A percentile compares a stretch with the other conserved stretches of the same genome.
These are phyloP conservation scores for Vollenhovia emeryi DNA, from an alignment of 1,140 invertebrate genomes.

Conservation along the genomic window DNA sequence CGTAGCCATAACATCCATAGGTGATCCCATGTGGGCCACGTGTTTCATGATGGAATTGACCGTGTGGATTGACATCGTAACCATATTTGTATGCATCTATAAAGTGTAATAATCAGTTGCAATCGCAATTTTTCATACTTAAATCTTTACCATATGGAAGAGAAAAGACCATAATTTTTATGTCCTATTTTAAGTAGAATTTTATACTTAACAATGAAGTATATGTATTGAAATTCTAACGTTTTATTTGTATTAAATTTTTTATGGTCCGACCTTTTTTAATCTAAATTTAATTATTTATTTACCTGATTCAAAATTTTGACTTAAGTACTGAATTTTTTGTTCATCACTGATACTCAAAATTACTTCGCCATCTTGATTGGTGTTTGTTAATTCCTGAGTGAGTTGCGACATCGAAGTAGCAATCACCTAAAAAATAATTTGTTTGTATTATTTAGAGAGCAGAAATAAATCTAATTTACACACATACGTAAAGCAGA, in stretches of 20 bases:
- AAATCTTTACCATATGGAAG: neutral
- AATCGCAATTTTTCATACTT: neutral
- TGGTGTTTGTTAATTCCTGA: conserved; percentile 61
- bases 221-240: neutral
- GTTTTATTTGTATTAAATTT: neutral
- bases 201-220: neutral
- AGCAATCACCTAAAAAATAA: conserved; percentile 74
- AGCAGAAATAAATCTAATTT: neutral
- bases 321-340: conserved; percentile 75
- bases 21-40: conserved; percentile 90
- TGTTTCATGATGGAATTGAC: conserved; percentile 92
- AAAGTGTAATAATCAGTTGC: neutral
- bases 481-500: too few relatives aligned
- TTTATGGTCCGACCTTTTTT: neutral
- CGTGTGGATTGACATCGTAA: conserved; percentile 90
- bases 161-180: neutral
- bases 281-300: neutral
- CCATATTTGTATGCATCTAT: conserved; percentile 90
- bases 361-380: conserved; percentile 69
- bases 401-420: conserved; percentile 65
- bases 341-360: conserved; percentile 74
- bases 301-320: conserved; percentile 75
- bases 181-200: neutral
- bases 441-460: conserved; percentile 16
- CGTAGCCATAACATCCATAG: conserved; percentile 92